These are phyloP conservation scores for Propithecus deckenii DNA, from an alignment of 2,797 vertebrate species.

Conservation along the genomic window DNA sequence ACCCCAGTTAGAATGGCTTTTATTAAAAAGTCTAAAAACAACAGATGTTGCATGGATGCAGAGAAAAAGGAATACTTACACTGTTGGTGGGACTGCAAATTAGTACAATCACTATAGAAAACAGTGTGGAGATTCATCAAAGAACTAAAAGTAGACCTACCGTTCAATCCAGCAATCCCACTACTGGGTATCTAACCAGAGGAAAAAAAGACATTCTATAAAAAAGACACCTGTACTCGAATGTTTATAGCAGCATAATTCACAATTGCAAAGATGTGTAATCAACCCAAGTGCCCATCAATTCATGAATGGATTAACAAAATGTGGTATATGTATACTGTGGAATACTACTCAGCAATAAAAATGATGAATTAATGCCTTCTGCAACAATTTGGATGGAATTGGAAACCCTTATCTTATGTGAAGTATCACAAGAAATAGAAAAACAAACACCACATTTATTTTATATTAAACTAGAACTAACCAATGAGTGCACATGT, in stretches of 20 bases:
- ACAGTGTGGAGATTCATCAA: not conserved
- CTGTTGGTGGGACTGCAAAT: not conserved
- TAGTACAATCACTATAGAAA: not conserved
- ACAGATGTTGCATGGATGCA: not conserved
- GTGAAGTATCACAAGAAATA: not conserved
- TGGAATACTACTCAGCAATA: not conserved
- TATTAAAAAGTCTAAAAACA: not conserved
- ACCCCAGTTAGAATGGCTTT: not conserved
- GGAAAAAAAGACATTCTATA: not conserved
- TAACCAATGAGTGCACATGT: not conserved
- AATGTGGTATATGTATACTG: not conserved
- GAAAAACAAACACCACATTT: not conserved
- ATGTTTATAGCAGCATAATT: not conserved
- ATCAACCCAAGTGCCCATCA: not conserved
- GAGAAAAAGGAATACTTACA: not conserved
- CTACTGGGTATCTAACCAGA: not conserved
- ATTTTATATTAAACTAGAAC: not conserved
- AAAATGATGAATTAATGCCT: not conserved
- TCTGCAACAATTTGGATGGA: not conserved
- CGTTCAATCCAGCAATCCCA: not conserved
- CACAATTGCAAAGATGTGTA: not conserved
- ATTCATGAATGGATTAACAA: not conserved
- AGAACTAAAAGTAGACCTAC: not conserved
- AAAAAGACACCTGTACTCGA: not conserved
- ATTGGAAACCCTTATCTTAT: not conserved